Conservation (phyloP, 2,888 invertebrate genomes). For the Brachyptera risi region DNA sequence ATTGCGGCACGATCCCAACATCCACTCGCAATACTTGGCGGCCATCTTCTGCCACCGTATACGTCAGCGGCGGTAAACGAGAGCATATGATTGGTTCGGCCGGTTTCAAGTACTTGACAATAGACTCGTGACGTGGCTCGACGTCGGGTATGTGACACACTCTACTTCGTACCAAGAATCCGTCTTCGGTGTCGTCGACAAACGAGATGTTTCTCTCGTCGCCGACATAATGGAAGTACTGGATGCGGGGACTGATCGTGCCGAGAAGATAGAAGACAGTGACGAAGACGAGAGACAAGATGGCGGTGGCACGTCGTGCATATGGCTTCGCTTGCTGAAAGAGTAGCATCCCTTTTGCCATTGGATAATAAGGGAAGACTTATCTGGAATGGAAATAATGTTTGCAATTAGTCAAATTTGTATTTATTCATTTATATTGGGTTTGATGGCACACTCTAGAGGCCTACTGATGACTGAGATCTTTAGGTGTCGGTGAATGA, state of each 20-base stretch:
- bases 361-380: no score
- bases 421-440: no score
- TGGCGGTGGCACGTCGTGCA: no score
- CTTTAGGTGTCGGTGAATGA: no score
- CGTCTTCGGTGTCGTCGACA: constrained; percentile 36
- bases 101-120: constrained; percentile 51
- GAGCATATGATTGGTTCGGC: constrained; percentile 53
- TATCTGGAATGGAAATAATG: no score
- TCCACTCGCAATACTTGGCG: constrained; percentile 42
- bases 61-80: constrained; percentile 41
- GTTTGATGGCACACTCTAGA: no score
- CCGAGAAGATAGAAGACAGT: not conserved
- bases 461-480: no score
- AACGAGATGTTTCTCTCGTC: no score
- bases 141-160: constrained; percentile 60
- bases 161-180: constrained; percentile 55
- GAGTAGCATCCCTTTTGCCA: no score
- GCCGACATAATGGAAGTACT: no score
- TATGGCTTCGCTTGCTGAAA: no score
- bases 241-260: not conserved
- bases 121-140: constrained; percentile 50
- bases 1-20: constrained; percentile 38
- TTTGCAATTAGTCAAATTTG: no score
- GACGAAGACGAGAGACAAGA: not conserved
- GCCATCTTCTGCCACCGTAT: constrained; percentile 35